Percentiles rank a stretch among this genome's conserved stretches.
Evolutionary conservation across 2,797 vertebrate genomes (phyloP).

Genomic region (Coreius guichenoti): DNA sequence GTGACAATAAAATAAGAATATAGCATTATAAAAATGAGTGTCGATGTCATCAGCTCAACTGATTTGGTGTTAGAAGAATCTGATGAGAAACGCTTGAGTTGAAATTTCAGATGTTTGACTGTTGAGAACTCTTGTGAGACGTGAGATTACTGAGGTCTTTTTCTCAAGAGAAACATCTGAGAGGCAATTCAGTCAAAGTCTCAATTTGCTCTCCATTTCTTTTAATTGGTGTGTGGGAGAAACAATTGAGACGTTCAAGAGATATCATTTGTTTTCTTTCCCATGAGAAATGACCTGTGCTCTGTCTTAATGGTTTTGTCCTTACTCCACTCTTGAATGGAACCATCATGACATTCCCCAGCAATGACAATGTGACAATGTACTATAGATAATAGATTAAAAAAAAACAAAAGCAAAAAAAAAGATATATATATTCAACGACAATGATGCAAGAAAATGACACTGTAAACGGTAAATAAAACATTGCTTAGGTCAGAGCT

Average conservation of each 20-base stretch:
- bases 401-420: background rate
- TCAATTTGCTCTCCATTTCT: slow-evolving; percentile 7
- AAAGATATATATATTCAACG: background rate
- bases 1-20: background rate
- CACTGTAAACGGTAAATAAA: background rate
- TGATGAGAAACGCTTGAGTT: background rate
- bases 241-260: slow-evolving; percentile 3
- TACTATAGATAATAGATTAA: background rate
- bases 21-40: background rate
- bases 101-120: slow-evolving; percentile 8
- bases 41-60: background rate
- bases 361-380: background rate
- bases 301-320: background rate
- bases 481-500: background rate
- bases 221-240: slow-evolving; percentile 29
- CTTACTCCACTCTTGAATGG: background rate
- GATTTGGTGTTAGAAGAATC: background rate
- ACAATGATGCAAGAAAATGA: background rate
- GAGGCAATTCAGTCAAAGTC: background rate
- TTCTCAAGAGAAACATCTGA: slow-evolving; percentile 12
- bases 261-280: slow-evolving; percentile 31
- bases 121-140: background rate
- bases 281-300: slow-evolving; percentile 8
- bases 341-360: background rate
- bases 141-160: background rate